Conservation (phyloP, 2,888 invertebrate species). For the Sesia bembeciformis region DNA sequence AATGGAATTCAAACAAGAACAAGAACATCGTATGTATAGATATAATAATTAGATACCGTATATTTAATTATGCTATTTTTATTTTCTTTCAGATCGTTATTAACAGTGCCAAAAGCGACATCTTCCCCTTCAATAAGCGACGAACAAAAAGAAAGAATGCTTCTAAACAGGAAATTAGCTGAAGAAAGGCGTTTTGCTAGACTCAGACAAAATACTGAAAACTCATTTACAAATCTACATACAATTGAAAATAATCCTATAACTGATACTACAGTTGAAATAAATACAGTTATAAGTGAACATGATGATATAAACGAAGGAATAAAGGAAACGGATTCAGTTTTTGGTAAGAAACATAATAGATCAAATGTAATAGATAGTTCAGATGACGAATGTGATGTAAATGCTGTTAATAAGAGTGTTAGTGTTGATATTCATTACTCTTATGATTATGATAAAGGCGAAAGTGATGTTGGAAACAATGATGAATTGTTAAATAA, state of each 20-base stretch:
- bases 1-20: no score
- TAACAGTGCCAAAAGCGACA: conserved; percentile 46
- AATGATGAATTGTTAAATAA: background rate
- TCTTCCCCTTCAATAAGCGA: conserved; percentile 69
- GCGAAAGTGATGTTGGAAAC: background rate
- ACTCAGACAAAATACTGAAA: conserved; percentile 29
- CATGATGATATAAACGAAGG: background rate
- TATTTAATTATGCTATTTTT: background rate
- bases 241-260: background rate
- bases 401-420: conserved; percentile 18
- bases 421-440: conserved; percentile 21
- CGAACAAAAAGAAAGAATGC: conserved; percentile 80
- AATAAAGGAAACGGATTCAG: background rate
- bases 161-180: conserved; percentile 78
- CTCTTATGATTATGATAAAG: background rate
- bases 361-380: conserved; percentile 23
- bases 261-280: conserved; percentile 1
- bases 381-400: conserved; percentile 28
- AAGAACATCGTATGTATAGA: background rate
- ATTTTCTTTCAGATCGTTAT: conserved; percentile 30
- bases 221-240: background rate
- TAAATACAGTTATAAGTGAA: background rate
- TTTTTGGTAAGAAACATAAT: conserved; percentile 15
- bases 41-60: background rate
- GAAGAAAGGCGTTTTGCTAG: conserved; percentile 77